These are phyloP conservation scores for Scylla paramamosain DNA, from an alignment of 1,140 invertebrate genomes.

Conservation along the genomic window DNA sequence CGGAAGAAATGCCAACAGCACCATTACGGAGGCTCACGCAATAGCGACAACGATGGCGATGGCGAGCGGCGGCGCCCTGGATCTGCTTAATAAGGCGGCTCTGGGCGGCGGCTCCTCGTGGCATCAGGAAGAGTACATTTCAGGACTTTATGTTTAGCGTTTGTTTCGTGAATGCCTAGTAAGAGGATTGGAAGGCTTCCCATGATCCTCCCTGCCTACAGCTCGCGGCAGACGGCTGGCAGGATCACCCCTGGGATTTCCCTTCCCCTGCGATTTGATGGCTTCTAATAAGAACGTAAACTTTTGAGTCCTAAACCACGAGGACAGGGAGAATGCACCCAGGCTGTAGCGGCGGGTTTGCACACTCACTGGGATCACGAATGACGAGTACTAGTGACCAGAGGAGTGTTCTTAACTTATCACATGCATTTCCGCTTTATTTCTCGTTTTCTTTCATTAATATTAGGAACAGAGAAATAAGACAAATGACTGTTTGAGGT, in stretches of 20 bases:
- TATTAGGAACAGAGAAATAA: no score
- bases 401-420: neutral
- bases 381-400: neutral
- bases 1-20: neutral
- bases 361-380: neutral
- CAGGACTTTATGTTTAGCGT: neutral
- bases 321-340: neutral
- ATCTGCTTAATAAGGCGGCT: neutral
- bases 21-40: neutral
- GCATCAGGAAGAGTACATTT: neutral
- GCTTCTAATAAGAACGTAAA: conserved; percentile 7
- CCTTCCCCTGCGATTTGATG: neutral
- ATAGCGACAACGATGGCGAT: neutral
- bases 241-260: neutral
- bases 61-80: neutral
- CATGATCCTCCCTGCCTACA: neutral
- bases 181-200: neutral
- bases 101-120: neutral
- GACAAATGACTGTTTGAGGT: no score
- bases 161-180: neutral
- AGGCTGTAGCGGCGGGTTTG: neutral
- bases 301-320: neutral
- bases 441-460: no score
- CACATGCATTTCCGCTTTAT: no score
- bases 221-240: neutral